phyloP scores from a whole-genome alignment of 2,888 invertebrate genomes.

The Lithosia quadra region DNA sequence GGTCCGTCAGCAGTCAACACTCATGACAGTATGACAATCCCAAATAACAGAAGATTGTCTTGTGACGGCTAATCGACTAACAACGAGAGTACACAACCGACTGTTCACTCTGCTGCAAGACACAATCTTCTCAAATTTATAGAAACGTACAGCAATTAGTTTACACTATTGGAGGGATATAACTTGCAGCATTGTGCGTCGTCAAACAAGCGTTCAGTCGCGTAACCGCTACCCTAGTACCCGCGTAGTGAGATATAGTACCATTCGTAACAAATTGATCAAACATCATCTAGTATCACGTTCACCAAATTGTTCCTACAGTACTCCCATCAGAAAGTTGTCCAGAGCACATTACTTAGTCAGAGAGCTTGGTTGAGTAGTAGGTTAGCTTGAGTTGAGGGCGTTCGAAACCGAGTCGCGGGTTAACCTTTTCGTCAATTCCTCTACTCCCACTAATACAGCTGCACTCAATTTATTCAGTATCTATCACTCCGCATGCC shows the following conservation, averaged over 20 bases:
- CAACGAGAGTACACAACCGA: constrained; percentile 85
- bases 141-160: constrained; percentile 34
- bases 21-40: constrained; percentile 81
- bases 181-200: constrained; percentile 82
- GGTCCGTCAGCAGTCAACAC: constrained; percentile 83
- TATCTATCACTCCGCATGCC: constrained; percentile 84
- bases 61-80: constrained; percentile 84
- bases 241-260: constrained; percentile 81
- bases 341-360: constrained; percentile 82
- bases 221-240: constrained; percentile 84
- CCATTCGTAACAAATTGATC: constrained; percentile 81
- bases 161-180: constrained; percentile 37
- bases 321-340: constrained; percentile 77
- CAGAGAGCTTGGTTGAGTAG: constrained; percentile 82
- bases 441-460: constrained; percentile 78
- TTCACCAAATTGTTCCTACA: constrained; percentile 80
- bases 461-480: constrained; percentile 78
- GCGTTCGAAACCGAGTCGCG: constrained; percentile 78
- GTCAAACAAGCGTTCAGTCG: constrained; percentile 81
- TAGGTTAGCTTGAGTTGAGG: constrained; percentile 84
- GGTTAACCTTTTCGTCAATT: constrained; percentile 74
- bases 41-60: constrained; percentile 77
- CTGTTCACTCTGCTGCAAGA: constrained; percentile 82
- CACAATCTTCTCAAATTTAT: constrained; percentile 40
- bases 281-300: constrained; percentile 83